These are phyloP conservation scores for Dolichoris vasculosae DNA, from an alignment of 1,140 invertebrate species.

Conservation along the genomic window DNA sequence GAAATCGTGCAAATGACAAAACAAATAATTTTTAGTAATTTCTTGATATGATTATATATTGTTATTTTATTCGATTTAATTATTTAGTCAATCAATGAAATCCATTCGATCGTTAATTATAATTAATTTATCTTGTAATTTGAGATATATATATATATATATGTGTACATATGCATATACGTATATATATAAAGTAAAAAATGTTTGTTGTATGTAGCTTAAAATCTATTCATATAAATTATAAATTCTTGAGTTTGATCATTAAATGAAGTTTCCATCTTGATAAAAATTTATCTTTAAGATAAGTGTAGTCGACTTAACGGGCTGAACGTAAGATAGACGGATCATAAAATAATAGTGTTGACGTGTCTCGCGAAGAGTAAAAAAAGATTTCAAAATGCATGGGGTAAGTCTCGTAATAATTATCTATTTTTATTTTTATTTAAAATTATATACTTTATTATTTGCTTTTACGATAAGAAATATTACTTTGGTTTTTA, in stretches of 20 bases:
- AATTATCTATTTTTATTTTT: not conserved
- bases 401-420: constrained; percentile 12
- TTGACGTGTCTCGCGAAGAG: not conserved
- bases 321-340: constrained; percentile 6
- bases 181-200: not conserved
- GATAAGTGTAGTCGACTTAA: constrained; percentile 8
- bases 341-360: not conserved
- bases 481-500: no score
- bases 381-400: constrained; percentile 15
- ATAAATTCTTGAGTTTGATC: not conserved
- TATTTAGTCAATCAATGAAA: no score
- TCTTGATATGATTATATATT: no score
- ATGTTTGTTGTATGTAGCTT: not conserved
- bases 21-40: no score
- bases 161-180: not conserved
- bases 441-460: no score
- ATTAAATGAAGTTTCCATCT: constrained; percentile 14
- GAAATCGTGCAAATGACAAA: no score
- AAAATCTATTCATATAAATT: not conserved
- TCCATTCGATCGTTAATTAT: no score
- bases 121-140: no score
- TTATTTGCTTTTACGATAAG: no score
- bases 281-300: constrained; percentile 46
- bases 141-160: no score
- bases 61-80: no score